These are phyloP conservation scores for Zapornia atra DNA, from an alignment of 2,113 vertebrate genomes.

Conservation along the genomic window DNA sequence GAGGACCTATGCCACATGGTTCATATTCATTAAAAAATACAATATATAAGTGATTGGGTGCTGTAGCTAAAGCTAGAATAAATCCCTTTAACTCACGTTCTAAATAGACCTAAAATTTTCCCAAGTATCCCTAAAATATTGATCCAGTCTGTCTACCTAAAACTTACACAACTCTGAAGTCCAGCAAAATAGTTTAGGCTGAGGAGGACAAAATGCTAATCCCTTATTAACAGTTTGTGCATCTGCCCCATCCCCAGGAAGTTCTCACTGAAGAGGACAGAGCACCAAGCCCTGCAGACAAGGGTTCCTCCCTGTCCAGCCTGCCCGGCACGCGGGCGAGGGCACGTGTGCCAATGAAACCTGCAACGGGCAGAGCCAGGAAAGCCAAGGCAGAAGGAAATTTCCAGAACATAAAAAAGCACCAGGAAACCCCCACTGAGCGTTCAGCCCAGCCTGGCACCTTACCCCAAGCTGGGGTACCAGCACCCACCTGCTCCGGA, in stretches of 20 bases:
- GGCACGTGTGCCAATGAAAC: accelerated
- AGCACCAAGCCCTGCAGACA: neutral
- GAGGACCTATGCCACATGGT: neutral
- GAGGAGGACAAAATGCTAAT: neutral
- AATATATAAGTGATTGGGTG: neutral
- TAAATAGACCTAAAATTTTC: neutral
- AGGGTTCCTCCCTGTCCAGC: neutral
- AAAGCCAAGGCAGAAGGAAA: accelerated
- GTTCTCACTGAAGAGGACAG: neutral
- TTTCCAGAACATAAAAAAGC: neutral
- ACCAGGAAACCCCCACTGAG: neutral
- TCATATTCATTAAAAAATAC: neutral
- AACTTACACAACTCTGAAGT: neutral
- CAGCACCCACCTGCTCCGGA: accelerated
- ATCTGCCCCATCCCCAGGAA: neutral
- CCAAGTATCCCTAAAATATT: neutral
- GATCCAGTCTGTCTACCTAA: neutral
- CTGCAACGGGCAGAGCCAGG: neutral
- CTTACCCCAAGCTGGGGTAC: accelerated
- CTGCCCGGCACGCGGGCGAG: accelerated
- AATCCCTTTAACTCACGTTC: neutral
- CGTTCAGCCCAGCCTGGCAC: accelerated
- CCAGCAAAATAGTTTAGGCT: neutral
- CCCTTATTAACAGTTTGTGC: neutral
- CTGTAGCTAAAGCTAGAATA: neutral